Percentiles rank a stretch among this genome's conserved stretches.
Evolutionary conservation across 2,797 vertebrate genomes (phyloP).

Genomic region (Lagorchestes hirsutus): DNA sequence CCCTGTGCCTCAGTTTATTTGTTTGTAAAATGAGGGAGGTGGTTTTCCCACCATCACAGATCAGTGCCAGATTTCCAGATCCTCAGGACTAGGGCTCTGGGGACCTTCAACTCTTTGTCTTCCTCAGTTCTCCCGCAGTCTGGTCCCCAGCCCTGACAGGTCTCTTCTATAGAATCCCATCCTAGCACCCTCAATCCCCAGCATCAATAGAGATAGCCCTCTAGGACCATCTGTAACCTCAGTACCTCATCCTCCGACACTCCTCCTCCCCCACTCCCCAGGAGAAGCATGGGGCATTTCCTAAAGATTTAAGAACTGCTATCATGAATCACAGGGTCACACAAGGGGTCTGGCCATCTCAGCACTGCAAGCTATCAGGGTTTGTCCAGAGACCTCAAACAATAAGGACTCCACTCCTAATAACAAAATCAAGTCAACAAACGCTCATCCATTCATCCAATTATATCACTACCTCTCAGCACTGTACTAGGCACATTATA

Average conservation of each 20-base stretch:
- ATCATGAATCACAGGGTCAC: not conserved
- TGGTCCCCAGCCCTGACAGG: not conserved
- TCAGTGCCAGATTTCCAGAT: not conserved
- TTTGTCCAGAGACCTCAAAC: not conserved
- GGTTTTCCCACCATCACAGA: not conserved
- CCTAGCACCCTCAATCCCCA: not conserved
- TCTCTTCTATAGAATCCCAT: not conserved
- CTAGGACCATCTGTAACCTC: not conserved
- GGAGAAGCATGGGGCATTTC: too few species aligned
- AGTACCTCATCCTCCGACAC: not conserved
- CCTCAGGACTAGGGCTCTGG: not conserved
- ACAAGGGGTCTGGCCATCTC: not conserved
- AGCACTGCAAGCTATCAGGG: not conserved
- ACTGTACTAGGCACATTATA: not conserved
- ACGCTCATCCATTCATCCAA: constrained; percentile 1
- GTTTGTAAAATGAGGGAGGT: not conserved
- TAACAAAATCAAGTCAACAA: not conserved
- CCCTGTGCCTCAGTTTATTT: not conserved
- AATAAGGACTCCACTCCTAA: not conserved
- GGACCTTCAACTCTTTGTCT: not conserved
- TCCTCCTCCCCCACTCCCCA: too few species aligned
- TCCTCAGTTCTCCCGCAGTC: not conserved
- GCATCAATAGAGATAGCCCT: not conserved
- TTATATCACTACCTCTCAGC: constrained; percentile 11
- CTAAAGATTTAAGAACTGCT: not conserved